Conservation (phyloP, 2,888 invertebrate genomes). For the Himalopsyche anomala region DNA sequence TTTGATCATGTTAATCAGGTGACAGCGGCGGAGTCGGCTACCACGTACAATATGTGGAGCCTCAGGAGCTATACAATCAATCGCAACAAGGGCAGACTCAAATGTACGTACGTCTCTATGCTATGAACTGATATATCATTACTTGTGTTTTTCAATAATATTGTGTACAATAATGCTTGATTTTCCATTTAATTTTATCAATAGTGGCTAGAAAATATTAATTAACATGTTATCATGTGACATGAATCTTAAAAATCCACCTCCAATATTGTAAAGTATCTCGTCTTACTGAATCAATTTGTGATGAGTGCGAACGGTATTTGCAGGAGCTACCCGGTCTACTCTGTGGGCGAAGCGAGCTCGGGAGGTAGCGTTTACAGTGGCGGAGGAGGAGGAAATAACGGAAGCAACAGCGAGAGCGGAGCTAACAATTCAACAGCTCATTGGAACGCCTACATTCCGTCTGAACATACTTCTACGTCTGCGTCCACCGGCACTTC, state of each 20-base stretch:
- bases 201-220: too few relatives aligned
- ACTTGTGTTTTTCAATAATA: too few relatives aligned
- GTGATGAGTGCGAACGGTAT: not conserved
- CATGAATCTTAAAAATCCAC: too few relatives aligned
- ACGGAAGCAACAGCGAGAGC: slow-evolving; percentile 1
- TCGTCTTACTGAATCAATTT: too few relatives aligned
- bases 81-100: slow-evolving; percentile 79
- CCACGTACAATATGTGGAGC: slow-evolving; percentile 87
- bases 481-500: slow-evolving; percentile 64
- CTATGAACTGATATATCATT: not conserved
- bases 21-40: slow-evolving; percentile 82
- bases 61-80: slow-evolving; percentile 80
- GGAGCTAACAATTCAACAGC: not conserved
- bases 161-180: too few relatives aligned
- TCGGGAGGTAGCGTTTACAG: slow-evolving; percentile 49
- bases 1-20: slow-evolving; percentile 72
- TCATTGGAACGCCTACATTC: slow-evolving; percentile 45
- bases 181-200: too few relatives aligned
- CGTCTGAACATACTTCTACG: slow-evolving; percentile 38
- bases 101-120: slow-evolving; percentile 76
- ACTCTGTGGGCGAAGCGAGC: slow-evolving; percentile 81
- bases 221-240: too few relatives aligned
- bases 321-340: slow-evolving; percentile 79
- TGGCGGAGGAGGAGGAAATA: slow-evolving; percentile 71
- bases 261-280: too few relatives aligned